phyloP scores from a whole-genome alignment of 2,797 vertebrate species.

The Synanceia verrucosa region DNA sequence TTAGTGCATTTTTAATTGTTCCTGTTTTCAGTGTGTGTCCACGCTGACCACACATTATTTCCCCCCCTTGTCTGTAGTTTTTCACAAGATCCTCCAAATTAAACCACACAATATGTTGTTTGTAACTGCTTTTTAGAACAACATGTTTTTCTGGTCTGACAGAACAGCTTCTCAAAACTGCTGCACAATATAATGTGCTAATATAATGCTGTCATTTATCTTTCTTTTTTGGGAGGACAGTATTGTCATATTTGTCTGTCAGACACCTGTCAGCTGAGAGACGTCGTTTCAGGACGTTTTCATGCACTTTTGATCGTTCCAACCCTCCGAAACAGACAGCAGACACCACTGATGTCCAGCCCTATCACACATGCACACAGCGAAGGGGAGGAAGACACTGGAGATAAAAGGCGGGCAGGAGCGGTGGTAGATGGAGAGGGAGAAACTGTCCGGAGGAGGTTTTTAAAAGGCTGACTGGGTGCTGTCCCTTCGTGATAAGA shows the following conservation, averaged over 20 bases:
- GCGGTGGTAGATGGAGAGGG: slow-evolving; percentile 17
- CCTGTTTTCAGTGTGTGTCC: background rate
- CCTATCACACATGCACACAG: slow-evolving; percentile 25
- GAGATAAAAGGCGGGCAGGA: slow-evolving; percentile 29
- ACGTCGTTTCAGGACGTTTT: slow-evolving; percentile 23
- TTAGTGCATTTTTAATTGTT: background rate
- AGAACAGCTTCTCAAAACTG: background rate
- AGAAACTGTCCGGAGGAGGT: slow-evolving; percentile 23
- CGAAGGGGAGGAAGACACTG: slow-evolving; percentile 5
- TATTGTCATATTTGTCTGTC: background rate
- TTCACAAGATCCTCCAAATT: background rate
- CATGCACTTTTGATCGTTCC: slow-evolving; percentile 12
- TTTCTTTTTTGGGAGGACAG: background rate
- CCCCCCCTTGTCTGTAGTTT: background rate
- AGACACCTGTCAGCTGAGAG: background rate
- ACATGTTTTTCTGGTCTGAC: background rate
- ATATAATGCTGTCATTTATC: background rate
- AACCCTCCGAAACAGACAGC: slow-evolving; percentile 3
- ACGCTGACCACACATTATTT: background rate
- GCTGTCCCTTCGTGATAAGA: slow-evolving; percentile 65
- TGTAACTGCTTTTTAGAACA: background rate
- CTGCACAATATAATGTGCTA: background rate
- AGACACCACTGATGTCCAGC: slow-evolving; percentile 14
- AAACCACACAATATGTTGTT: background rate
- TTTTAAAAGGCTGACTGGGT: slow-evolving; percentile 51